Conservation (phyloP, 2,888 invertebrate genomes). For the Noctua janthe region DNA sequence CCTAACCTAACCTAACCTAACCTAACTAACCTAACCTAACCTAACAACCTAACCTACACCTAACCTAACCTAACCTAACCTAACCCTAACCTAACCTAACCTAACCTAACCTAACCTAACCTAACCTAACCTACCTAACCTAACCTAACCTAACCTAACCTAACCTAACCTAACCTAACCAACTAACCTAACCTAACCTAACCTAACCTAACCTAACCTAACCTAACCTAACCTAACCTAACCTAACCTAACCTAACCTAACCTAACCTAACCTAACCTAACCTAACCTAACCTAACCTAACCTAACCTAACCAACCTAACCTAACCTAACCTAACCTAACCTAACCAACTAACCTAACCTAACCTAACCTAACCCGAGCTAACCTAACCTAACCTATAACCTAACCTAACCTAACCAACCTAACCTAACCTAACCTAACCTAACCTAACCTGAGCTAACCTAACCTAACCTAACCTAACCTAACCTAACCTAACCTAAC, state of each 20-base stretch:
- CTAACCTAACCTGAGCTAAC: constrained; percentile 19
- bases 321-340: constrained; percentile 23
- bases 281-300: constrained; percentile 28
- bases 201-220: constrained; percentile 28
- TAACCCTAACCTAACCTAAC: constrained; percentile 39
- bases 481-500: constrained; percentile 22
- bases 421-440: constrained; percentile 21
- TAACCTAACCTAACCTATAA: constrained; percentile 23
- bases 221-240: constrained; percentile 28
- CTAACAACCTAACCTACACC: constrained; percentile 58
- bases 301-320: constrained; percentile 23
- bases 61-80: constrained; percentile 46
- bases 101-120: constrained; percentile 41
- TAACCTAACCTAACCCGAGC: constrained; percentile 20
- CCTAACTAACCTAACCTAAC: constrained; percentile 50
- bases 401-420: constrained; percentile 22
- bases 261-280: constrained; percentile 28
- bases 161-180: constrained; percentile 33
- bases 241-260: constrained; percentile 28
- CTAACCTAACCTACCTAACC: constrained; percentile 41
- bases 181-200: constrained; percentile 27
- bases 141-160: constrained; percentile 40
- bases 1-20: constrained; percentile 57
- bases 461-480: constrained; percentile 21
- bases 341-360: constrained; percentile 22